Percentiles rank a stretch among this genome's conserved stretches.
These are phyloP conservation scores for Amblyraja radiata DNA, from an alignment of 2,797 vertebrate genomes.

Conservation along the genomic window DNA sequence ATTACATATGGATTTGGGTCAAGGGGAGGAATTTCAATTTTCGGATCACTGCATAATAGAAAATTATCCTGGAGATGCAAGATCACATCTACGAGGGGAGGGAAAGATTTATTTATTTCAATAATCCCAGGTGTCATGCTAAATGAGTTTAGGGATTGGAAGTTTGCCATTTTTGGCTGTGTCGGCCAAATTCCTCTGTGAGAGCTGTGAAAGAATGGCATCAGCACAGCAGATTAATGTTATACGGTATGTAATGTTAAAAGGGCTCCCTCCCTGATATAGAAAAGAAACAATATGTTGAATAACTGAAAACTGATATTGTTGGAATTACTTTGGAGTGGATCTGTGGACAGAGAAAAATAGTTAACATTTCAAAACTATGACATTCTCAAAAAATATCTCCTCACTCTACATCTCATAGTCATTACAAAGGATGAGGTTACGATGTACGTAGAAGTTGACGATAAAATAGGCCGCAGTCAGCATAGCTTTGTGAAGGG, in stretches of 20 bases:
- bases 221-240: background rate
- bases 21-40: background rate
- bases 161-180: background rate
- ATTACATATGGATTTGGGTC: background rate
- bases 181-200: background rate
- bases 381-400: too few species aligned
- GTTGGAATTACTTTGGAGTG: too few species aligned
- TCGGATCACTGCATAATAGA: background rate
- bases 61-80: background rate
- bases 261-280: background rate
- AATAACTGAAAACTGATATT: too few species aligned
- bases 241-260: background rate
- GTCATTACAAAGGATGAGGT: too few species aligned
- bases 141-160: background rate
- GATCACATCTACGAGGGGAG: background rate
- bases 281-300: background rate
- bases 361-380: too few species aligned
- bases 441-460: too few species aligned
- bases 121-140: background rate
- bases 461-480: too few species aligned
- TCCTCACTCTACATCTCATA: too few species aligned
- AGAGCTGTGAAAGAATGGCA: background rate
- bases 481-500: too few species aligned
- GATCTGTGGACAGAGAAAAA: too few species aligned
- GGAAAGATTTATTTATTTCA: background rate